Percentiles rank a stretch among this genome's conserved stretches.
Evolutionary conservation across 2,888 invertebrate genomes (phyloP).

Genomic region (Arge pagana): DNA sequence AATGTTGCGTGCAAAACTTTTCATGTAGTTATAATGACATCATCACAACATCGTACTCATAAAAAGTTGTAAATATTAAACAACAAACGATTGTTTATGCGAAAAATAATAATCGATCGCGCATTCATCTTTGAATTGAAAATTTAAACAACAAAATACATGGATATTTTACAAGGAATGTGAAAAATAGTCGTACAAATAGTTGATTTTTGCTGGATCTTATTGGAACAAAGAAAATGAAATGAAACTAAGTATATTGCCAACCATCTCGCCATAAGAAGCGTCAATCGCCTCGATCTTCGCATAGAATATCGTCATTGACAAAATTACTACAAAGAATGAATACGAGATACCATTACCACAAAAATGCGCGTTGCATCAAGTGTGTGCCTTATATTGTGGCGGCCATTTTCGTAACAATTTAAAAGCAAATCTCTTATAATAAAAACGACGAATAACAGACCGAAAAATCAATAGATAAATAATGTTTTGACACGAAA

Average conservation of each 20-base stretch:
- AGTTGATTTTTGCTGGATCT: constrained; percentile 15
- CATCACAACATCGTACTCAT: too few species aligned
- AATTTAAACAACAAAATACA: neutral
- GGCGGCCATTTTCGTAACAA: constrained; percentile 56
- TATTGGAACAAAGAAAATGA: constrained; percentile 1
- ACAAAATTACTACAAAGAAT: constrained; percentile 19
- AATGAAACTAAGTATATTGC: neutral
- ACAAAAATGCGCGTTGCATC: constrained; percentile 55
- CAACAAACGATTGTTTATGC: constrained; percentile 4
- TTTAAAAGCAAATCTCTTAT: constrained; percentile 42
- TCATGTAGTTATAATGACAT: too few species aligned
- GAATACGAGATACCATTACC: constrained; percentile 38
- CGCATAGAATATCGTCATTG: constrained; percentile 11
- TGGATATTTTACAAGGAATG: constrained; percentile 13
- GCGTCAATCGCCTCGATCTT: constrained; percentile 5
- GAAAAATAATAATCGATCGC: neutral
- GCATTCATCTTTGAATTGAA: constrained; percentile 4
- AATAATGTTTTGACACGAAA: constrained; percentile 10
- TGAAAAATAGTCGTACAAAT: constrained; percentile 6
- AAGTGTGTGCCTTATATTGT: constrained; percentile 59
- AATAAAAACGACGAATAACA: constrained; percentile 27
- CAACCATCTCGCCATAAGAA: neutral
- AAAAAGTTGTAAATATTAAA: too few species aligned
- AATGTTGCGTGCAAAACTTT: too few species aligned
- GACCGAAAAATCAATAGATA: constrained; percentile 11